Conservation (phyloP, 2,888 invertebrate species). For the Selenia dentaria region DNA sequence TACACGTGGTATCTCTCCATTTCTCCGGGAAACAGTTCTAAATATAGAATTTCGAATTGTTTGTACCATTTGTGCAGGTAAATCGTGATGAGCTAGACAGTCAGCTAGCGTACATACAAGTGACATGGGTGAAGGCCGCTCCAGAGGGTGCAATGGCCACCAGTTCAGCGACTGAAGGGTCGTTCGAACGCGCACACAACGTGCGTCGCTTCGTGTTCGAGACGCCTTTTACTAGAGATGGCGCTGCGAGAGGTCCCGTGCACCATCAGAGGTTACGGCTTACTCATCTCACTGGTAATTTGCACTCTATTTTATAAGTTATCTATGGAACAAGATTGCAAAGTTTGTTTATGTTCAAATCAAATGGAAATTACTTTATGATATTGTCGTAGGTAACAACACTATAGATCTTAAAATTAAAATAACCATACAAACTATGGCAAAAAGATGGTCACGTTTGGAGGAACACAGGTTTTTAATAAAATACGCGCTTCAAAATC, state of each 20-base stretch:
- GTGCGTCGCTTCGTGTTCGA: constrained; percentile 96
- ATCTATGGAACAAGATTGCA: too few relatives aligned
- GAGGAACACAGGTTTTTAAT: too few relatives aligned
- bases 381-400: too few relatives aligned
- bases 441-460: too few relatives aligned
- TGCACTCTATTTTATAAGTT: constrained; percentile 1
- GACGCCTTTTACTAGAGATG: constrained; percentile 96
- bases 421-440: too few relatives aligned
- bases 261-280: constrained; percentile 96
- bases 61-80: constrained; percentile 86
- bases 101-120: constrained; percentile 96
- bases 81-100: constrained; percentile 90
- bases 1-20: too few relatives aligned
- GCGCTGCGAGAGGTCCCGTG: constrained; percentile 90
- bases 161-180: constrained; percentile 88
- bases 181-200: constrained; percentile 96
- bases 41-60: too few relatives aligned
- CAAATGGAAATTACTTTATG: too few relatives aligned
- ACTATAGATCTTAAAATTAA: too few relatives aligned
- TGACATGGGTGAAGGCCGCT: constrained; percentile 97
- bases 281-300: constrained; percentile 94
- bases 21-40: too few relatives aligned
- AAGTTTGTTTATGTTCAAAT: too few relatives aligned
- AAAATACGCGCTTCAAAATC: too few relatives aligned
- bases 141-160: constrained; percentile 92